Conservation (phyloP, 2,888 invertebrate species). For the Melipona bicolor region DNA sequence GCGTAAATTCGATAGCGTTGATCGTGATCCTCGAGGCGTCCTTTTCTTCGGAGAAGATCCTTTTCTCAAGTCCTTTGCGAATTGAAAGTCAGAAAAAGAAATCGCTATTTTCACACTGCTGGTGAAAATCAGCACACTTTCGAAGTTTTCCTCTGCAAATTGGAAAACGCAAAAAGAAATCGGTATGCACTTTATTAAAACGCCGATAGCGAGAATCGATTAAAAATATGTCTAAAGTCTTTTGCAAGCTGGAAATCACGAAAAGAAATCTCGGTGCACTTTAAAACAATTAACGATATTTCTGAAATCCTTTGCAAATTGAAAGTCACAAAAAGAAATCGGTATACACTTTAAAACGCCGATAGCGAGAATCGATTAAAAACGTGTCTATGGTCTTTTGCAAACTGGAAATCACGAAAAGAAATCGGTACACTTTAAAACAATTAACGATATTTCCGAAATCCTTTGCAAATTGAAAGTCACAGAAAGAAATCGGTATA, state of each 20-base stretch:
- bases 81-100: no score
- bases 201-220: no score
- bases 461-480: background rate
- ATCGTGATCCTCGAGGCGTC: background rate
- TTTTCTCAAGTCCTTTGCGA: background rate
- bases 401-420: no score
- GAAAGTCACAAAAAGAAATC: background rate
- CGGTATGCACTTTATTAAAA: background rate
- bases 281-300: background rate
- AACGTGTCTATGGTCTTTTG: no score
- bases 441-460: background rate
- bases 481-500: no score
- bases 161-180: no score
- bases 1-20: background rate
- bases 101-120: no score
- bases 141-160: background rate
- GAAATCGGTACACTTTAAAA: no score
- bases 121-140: no score
- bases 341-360: background rate
- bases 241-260: background rate
- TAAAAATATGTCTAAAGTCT: no score
- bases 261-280: no score
- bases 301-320: background rate
- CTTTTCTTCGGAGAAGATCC: background rate
- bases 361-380: no score